Base-by-base conservation (phyloP, 2,113 vertebrate species). In the Microtus ochrogaster region DNA sequence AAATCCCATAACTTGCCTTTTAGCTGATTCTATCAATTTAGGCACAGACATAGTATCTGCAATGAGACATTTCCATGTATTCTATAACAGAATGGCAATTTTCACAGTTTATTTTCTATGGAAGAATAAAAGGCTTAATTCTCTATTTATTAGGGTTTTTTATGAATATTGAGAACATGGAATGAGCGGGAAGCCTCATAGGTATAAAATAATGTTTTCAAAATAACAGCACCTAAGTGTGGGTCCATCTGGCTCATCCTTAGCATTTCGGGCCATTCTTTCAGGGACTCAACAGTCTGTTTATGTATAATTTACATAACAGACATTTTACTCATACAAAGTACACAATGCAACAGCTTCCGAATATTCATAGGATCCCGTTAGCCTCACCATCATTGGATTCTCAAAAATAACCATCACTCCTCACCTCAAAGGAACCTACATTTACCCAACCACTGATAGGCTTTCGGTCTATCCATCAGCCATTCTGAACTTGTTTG, bases 41-140 rank as follows among this genome's bases (percentile, higher is more conserved):
- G 26, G 30, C 22, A 84, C 28, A 82, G 61, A 58, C 8, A 30
- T 47, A 58, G 10, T 58, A 65, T 78, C 83, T 89, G 44, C 8
- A 90, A 33, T 90, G 39, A 94, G n/a, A 36, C 87, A 88, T 52
- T 83, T 94, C 73, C n/a, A 70, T 87, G 61, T 81, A 82, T 91
- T 82, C 22, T 65, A 70, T 41, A 95, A 39, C 28, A 96, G 47
- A 47, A 94, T 74, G 63, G 44, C 52, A 63, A 79, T 91, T 91
- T 96, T 82, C 78, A 49, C 49, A 36, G 55, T 39, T 77, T 82
- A 73, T 92, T 88, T 92, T 91, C 26, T 47, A 58, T 63, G 17
- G 79, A 96, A 97, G 84, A 89, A 93, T 78, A 95, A 91, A 91
- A 88, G 61, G 28, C 16, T 95, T 92, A 83, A 41, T 74, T 83